Percentiles rank a stretch among this genome's conserved stretches.
These are phyloP conservation scores for Cataglyphis cursor DNA, from an alignment of 2,888 invertebrate species.

Conservation along the genomic window DNA sequence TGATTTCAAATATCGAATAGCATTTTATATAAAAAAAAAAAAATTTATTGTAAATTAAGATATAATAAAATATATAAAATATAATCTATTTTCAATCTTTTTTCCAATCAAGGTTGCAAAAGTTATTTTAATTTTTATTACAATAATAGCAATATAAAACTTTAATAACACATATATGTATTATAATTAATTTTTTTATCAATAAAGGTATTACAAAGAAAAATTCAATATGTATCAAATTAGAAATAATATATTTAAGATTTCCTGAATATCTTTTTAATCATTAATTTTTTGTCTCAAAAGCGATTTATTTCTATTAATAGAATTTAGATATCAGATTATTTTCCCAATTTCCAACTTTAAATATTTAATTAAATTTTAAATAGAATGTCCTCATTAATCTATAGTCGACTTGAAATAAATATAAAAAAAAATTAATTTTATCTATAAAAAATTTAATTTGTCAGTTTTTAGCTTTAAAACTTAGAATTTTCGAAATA, in stretches of 20 bases:
- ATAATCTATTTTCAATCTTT: not conserved
- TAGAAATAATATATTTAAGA: not conserved
- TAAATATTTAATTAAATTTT: no score
- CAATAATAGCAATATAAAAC: not conserved
- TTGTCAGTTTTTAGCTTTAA: no score
- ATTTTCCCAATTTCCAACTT: no score
- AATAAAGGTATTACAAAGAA: not conserved
- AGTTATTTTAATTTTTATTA: not conserved
- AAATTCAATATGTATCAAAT: not conserved
- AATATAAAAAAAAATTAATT: no score
- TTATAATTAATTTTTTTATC: not conserved
- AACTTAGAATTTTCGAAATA: not conserved
- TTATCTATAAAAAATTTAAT: no score
- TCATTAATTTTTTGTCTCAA: not conserved
- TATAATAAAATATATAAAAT: not conserved
- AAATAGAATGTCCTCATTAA: no score
- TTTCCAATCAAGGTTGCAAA: not conserved
- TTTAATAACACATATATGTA: not conserved
- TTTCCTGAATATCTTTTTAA: not conserved
- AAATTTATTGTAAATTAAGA: slow-evolving; percentile 1
- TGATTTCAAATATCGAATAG: not conserved
- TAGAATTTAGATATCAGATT: not conserved
- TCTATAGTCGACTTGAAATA: no score
- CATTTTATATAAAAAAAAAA: not conserved
- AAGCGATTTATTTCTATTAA: not conserved